Evolutionary conservation across 1,140 invertebrate species (phyloP).

Genomic region (Aphaenogaster floridana): DNA sequence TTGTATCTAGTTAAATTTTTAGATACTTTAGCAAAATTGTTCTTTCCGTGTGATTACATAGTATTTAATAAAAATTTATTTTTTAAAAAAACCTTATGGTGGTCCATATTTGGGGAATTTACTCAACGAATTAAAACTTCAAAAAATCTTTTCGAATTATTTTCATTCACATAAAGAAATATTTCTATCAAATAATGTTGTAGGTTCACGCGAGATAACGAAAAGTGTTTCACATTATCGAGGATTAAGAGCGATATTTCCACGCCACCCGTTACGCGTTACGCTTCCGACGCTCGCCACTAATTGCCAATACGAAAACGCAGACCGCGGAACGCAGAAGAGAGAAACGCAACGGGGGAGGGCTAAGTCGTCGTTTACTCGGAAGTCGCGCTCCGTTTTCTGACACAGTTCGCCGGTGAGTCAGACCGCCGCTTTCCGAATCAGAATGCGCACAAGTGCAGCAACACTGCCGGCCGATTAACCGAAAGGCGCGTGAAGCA

Average conservation of each 20-base stretch:
- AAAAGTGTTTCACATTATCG: conserved; percentile 29
- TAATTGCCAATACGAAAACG: conserved; percentile 78
- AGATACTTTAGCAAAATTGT: no score
- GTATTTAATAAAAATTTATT: no score
- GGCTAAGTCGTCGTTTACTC: conserved; percentile 22
- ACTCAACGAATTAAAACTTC: background rate
- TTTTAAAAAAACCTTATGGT: no score
- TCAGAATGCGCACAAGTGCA: conserved; percentile 36
- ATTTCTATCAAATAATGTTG: background rate
- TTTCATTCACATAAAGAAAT: background rate
- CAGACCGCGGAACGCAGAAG: conserved; percentile 58
- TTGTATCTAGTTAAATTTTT: no score
- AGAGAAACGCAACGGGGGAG: conserved; percentile 3
- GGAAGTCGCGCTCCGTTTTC: conserved; percentile 52
- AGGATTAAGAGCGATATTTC: background rate
- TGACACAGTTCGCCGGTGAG: conserved; percentile 68
- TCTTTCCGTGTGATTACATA: no score
- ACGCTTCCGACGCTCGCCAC: conserved; percentile 54
- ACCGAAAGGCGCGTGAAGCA: conserved; percentile 41
- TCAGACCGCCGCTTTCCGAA: conserved; percentile 56
- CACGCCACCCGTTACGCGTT: conserved; percentile 26
- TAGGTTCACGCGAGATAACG: background rate
- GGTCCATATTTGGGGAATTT: no score
- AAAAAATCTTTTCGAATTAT: background rate
- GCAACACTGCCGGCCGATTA: conserved; percentile 30